A percentile compares a stretch with the other conserved stretches of the same genome.
phyloP scores from a whole-genome alignment of 2,113 vertebrate genomes.

The Cyphomyrus plagiostoma region DNA sequence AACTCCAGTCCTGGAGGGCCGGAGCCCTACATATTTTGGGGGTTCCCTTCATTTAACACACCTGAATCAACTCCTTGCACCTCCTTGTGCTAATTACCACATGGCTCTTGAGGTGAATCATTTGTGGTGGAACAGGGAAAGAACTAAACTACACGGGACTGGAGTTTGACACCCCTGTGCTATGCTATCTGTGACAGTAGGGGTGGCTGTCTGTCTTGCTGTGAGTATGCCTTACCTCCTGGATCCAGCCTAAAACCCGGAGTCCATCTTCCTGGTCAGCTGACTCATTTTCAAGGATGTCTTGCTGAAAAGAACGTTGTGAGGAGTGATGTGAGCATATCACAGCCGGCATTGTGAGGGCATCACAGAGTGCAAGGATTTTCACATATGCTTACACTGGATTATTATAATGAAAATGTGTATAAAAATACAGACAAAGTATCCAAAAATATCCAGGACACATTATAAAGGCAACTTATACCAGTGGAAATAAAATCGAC shows the following conservation, averaged over 20 bases:
- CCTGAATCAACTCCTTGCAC: no score
- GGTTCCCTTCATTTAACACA: no score
- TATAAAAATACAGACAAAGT: background rate
- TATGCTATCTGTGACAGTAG: background rate
- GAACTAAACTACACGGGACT: no score
- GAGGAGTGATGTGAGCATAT: background rate
- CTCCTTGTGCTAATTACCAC: no score
- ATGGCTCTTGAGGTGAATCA: no score
- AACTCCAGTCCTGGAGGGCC: no score
- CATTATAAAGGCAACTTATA: background rate
- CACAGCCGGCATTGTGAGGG: background rate
- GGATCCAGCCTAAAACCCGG: background rate
- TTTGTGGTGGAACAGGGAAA: no score
- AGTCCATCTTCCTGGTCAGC: background rate
- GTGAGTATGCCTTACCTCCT: background rate
- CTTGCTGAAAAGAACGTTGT: background rate
- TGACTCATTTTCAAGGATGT: background rate
- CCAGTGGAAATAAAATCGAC: background rate
- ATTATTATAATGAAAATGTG: background rate
- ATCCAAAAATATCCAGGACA: background rate
- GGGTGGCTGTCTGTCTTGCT: background rate
- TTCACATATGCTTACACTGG: background rate
- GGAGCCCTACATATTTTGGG: no score
- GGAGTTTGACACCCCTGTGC: background rate
- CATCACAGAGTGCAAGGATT: background rate